Base-by-base conservation (phyloP, 1,140 invertebrate species). In the Drosophila grimshawi region DNA sequence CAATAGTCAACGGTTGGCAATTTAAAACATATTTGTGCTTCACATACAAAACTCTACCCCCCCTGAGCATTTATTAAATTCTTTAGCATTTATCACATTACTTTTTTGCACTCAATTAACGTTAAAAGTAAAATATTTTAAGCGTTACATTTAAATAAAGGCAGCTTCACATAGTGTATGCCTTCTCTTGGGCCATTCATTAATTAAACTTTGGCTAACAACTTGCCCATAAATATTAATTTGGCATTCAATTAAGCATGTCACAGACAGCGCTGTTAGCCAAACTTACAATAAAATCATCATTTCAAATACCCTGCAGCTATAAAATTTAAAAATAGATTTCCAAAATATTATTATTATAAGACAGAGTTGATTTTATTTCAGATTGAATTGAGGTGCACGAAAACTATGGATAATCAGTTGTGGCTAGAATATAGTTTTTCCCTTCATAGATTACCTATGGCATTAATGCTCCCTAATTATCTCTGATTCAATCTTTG, bases 181-280 rank as follows among this genome's bases (percentile, higher is more conserved):
- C 46, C 46, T 3, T 29, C 53, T 39, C 35, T 67, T 81, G 52
- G 68, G 75, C 41, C 78, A 51, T 76, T 86, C 65, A 82, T 80
- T 86, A 80, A 86, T 86, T 86, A 76, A 74, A 45, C 43, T 27
- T 60, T 32, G 46, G 39, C 45, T 67, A 72, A 64, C 57, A 80
- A 69, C 56, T 35, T 61, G 76, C 53, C 68, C 67, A 86, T 86
- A 86, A 86, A 86, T 86, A 86, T 86, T 79, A 81, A 86, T 86
- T 73, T 73, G 63, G 55, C 63, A 53, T 67, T 73, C 63, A 73
- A 73, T 73, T 73, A 60, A 56, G 56, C 64, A 27, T 30, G 66
- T 53, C 66, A 53, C 51, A 35, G 35, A 6, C 27, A 29, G 3
- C 29, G 19, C 19, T 19, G 19, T 19, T n/a, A 3, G 35, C 5